A percentile compares a stretch with the other conserved stretches of the same genome.
Conservation (phyloP, 2,797 vertebrate genomes). For the Erithacus rubecula region DNA sequence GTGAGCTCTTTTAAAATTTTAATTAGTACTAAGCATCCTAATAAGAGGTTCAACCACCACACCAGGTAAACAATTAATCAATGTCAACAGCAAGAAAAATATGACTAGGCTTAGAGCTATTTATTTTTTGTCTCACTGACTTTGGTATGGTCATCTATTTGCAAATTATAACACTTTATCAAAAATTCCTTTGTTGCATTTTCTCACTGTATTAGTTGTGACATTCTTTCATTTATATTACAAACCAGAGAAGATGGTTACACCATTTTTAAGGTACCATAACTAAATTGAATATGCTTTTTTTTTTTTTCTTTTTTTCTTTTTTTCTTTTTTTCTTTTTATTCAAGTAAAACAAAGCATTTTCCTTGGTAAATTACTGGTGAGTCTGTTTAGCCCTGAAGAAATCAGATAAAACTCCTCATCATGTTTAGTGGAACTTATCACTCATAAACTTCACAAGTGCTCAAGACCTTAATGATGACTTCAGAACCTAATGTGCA, state of each 20-base stretch:
- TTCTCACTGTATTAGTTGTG: neutral
- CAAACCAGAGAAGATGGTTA: neutral
- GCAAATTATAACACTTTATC: neutral
- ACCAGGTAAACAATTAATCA: neutral
- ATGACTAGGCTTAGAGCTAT: neutral
- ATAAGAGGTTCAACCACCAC: neutral
- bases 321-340: neutral
- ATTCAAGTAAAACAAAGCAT: neutral
- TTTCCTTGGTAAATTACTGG: neutral
- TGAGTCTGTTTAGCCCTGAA: neutral
- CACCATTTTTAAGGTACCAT: neutral
- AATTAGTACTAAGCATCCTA: neutral
- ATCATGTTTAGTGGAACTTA: neutral
- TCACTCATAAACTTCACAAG: accelerated
- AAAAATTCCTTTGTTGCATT: neutral
- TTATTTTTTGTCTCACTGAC: neutral
- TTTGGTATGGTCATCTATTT: neutral
- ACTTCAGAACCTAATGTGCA: neutral
- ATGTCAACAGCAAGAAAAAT: neutral
- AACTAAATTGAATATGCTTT: neutral
- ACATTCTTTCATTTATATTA: neutral
- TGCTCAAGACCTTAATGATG: neutral
- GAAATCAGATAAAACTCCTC: neutral
- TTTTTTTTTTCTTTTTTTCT: neutral
- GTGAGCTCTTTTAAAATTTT: neutral